phyloP scores from a whole-genome alignment of 2,888 invertebrate genomes.

The Arge pagana region DNA sequence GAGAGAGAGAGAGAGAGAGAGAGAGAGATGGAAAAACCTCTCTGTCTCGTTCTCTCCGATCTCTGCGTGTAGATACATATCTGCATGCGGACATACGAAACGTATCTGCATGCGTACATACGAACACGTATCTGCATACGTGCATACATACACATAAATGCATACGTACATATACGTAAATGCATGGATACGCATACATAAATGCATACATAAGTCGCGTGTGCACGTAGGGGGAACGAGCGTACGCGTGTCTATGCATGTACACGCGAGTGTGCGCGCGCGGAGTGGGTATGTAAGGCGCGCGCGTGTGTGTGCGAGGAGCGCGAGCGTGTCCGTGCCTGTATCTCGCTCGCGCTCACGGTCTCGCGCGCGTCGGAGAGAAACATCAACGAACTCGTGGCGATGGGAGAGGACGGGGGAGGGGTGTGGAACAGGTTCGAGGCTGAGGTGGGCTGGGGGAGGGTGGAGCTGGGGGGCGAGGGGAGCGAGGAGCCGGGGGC shows the following conservation, averaged over 20 bases:
- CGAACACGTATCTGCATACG: too few relatives aligned
- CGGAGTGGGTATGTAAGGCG: conserved; percentile 57
- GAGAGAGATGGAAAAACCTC: conserved; percentile 27
- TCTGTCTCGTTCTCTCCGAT: conserved; percentile 28
- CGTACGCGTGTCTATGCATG: conserved; percentile 45
- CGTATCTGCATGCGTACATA: too few relatives aligned
- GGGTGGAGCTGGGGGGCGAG: conserved; percentile 40
- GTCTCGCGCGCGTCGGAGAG: conserved; percentile 21
- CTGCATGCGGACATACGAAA: neutral
- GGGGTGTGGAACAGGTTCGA: conserved; percentile 52
- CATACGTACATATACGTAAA: too few relatives aligned
- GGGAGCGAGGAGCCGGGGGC: conserved; percentile 22
- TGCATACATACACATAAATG: too few relatives aligned
- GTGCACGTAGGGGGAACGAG: conserved; percentile 38
- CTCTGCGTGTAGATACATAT: neutral
- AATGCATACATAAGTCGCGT: too few relatives aligned
- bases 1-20: conserved; percentile 8
- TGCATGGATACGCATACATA: too few relatives aligned
- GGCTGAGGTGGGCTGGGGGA: conserved; percentile 29
- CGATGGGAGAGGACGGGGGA: neutral
- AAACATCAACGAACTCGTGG: conserved; percentile 21
- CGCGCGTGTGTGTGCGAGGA: conserved; percentile 50
- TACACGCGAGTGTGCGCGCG: too few relatives aligned
- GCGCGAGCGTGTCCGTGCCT: too few relatives aligned
- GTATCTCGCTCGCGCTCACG: conserved; percentile 41